phyloP scores from a whole-genome alignment of 2,113 vertebrate genomes.

The Anoura caudifer region DNA sequence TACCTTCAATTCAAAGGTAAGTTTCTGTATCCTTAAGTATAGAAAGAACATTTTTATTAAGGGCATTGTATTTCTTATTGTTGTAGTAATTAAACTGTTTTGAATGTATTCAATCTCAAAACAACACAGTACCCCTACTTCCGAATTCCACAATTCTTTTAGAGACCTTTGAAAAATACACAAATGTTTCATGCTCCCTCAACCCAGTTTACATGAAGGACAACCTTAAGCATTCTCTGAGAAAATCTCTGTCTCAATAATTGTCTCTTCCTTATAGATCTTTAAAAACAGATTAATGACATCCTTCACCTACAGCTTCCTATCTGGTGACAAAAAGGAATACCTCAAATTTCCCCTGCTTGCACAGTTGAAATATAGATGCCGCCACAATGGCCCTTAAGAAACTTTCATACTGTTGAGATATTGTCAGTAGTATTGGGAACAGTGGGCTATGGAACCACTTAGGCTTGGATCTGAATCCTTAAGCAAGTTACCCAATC shows the following conservation, averaged over 20 bases:
- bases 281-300: background rate
- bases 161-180: background rate
- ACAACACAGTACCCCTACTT: background rate
- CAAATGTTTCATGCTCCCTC: background rate
- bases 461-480: background rate
- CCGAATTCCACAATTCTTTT: background rate
- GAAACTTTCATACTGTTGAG: background rate
- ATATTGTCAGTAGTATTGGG: background rate
- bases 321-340: background rate
- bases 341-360: background rate
- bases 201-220: background rate
- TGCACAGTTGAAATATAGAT: background rate
- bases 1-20: conserved; percentile 86
- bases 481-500: background rate
- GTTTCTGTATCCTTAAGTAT: conserved; percentile 49
- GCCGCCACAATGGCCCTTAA: background rate
- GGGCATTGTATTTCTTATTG: background rate
- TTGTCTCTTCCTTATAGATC: background rate
- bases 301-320: background rate
- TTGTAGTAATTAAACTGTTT: background rate
- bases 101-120: background rate
- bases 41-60: background rate
- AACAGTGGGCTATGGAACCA: background rate
- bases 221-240: background rate
- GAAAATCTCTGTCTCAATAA: background rate